Conservation (phyloP, 2,113 vertebrate species). For the Morone saxatilis region DNA sequence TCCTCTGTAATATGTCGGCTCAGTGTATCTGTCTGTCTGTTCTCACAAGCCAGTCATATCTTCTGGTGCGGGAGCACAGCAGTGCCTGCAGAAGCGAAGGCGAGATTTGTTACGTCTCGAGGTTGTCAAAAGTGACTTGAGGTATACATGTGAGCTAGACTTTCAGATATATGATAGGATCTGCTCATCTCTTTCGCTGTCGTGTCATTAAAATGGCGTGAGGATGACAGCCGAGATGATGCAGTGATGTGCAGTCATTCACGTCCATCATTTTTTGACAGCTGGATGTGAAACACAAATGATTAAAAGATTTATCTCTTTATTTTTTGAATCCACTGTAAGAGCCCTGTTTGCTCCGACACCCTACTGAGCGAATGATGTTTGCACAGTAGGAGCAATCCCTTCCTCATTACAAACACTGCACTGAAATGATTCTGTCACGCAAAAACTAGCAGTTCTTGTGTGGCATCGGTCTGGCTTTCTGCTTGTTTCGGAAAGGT, state of each 20-base stretch:
- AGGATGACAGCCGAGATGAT: slow-evolving; percentile 21
- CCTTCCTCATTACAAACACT: slow-evolving; percentile 33
- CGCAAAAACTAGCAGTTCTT: slow-evolving; percentile 9
- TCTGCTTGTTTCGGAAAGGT: slow-evolving; percentile 30
- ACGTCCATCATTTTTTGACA: not conserved
- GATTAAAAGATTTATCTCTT: slow-evolving; percentile 26
- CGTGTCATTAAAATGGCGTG: slow-evolving; percentile 4
- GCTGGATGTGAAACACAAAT: slow-evolving; percentile 23
- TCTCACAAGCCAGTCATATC: slow-evolving; percentile 41
- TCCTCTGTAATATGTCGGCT: slow-evolving; percentile 30
- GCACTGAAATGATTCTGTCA: slow-evolving; percentile 25
- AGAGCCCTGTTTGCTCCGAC: slow-evolving; percentile 23
- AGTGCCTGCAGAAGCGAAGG: slow-evolving; percentile 4
- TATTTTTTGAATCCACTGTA: slow-evolving; percentile 28
- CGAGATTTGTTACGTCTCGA: not conserved
- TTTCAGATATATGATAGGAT: not conserved
- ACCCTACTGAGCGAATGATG: slow-evolving; percentile 26
- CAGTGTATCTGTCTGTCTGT: slow-evolving; percentile 36
- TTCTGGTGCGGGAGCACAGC: slow-evolving; percentile 19
- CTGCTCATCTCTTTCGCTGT: slow-evolving; percentile 1
- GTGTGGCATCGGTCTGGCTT: slow-evolving; percentile 2
- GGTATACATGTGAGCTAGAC: not conserved
- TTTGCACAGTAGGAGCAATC: slow-evolving; percentile 48
- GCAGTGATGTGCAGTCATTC: slow-evolving; percentile 40
- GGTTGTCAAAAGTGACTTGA: slow-evolving; percentile 33